Conservation (phyloP, 1,140 invertebrate genomes). For the Saxidomus purpurata region DNA sequence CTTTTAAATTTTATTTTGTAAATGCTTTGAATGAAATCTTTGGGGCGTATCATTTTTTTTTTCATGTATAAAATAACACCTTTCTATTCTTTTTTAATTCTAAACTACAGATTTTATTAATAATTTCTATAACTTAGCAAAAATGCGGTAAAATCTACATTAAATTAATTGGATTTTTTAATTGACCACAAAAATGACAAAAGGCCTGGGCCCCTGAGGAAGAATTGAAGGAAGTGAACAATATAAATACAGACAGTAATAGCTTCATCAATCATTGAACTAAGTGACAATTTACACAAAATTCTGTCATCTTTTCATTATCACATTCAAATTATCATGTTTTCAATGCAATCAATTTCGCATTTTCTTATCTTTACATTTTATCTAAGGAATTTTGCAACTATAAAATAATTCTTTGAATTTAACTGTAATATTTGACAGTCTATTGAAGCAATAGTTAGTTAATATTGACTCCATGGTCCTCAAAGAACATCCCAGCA, state of each 20-base stretch:
- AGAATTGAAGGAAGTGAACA: neutral
- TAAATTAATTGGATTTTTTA: neutral
- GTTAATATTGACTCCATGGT: too few relatives aligned
- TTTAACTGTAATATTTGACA: too few relatives aligned
- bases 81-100: too few relatives aligned
- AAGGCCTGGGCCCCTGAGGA: neutral
- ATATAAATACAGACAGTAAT: neutral
- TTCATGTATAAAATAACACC: too few relatives aligned
- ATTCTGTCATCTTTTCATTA: neutral
- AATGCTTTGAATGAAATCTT: too few relatives aligned
- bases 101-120: too few relatives aligned
- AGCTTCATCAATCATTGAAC: slow-evolving; percentile 14
- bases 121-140: too few relatives aligned
- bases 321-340: slow-evolving; percentile 10
- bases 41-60: too few relatives aligned
- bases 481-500: too few relatives aligned
- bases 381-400: neutral
- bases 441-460: too few relatives aligned
- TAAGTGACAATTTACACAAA: slow-evolving; percentile 24
- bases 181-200: neutral
- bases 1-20: too few relatives aligned
- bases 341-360: neutral
- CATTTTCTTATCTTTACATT: neutral
- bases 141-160: neutral
- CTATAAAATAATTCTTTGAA: neutral